Evolutionary conservation across 2,888 invertebrate genomes (phyloP), one percentile per base, ranked within the genome.

Genomic region (Tetanocera ferruginea): DNA sequence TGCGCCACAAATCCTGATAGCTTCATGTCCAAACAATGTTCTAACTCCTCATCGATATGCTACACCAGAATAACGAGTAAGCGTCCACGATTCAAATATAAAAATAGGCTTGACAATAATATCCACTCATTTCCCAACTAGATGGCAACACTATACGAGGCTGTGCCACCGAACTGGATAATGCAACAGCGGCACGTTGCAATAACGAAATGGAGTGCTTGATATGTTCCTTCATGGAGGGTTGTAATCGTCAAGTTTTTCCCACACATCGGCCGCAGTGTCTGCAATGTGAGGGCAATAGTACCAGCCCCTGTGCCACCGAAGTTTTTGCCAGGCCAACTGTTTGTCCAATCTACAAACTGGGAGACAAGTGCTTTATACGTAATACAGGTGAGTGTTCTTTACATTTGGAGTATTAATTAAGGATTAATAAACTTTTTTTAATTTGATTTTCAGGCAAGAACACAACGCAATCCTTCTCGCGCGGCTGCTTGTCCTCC

Each of bases 71-170:
- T 89, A 1, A 25, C 79, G 31, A 78, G 88, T 88, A 80, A 85
- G 83, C 5, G 5, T 3, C 34, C 8, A 2, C 9, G 6, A 19
- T 25, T 14, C 25, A 3, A 55, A 55, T 2, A 23, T 3, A 52
- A 5, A 55, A 1, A 19, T 9, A 3, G n/a, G 19, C n/a, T 3
- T 55, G 9, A 55, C n/a, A 25, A 28, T 34, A 64, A n/a, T 23
- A 23, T n/a, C 19, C 9, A 60, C 0, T 6, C 14, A 43, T 11
- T 4, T 60, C 57, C 2, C 17, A 60, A 5, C 8, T 34, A 88
- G 89, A 85, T 82, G 88, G 89, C 9, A 78, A 79, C 43, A 89
- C 89, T 5, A 84, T 88, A 25, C 86, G 89, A 5, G 89, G 89
- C 3, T 89, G 89, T 79, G 83, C 85, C 37, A 80, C 75, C 23